phyloP scores from a whole-genome alignment of 1,140 invertebrate genomes.

The Philopotamus ludificatus region DNA sequence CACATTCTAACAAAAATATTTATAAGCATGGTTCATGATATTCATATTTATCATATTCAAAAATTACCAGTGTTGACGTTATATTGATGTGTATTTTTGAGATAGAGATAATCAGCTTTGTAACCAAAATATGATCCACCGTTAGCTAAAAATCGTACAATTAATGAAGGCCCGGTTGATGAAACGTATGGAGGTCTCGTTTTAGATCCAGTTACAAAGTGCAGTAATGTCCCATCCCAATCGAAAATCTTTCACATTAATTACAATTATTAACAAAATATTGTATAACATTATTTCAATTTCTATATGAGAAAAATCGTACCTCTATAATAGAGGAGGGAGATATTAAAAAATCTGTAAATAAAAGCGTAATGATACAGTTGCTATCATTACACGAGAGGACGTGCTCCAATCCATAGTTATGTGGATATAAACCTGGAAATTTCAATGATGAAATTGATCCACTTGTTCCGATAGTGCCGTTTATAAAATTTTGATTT shows the following conservation, averaged over 20 bases:
- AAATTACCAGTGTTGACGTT: conserved; percentile 33
- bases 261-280: conserved; percentile 18
- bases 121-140: conserved; percentile 65
- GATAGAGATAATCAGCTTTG: conserved; percentile 64
- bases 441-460: conserved; percentile 60
- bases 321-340: conserved; percentile 67
- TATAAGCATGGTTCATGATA: conserved; percentile 6
- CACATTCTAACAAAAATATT: conserved; percentile 57
- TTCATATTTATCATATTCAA: background rate
- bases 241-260: conserved; percentile 61
- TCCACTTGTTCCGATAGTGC: conserved; percentile 45
- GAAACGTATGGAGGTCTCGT: conserved; percentile 65
- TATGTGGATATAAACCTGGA: conserved; percentile 63
- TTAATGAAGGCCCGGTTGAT: conserved; percentile 60
- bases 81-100: conserved; percentile 52
- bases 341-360: conserved; percentile 67
- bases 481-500: conserved; percentile 59
- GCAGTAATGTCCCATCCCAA: conserved; percentile 62
- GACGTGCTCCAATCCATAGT: conserved; percentile 63
- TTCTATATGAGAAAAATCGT: conserved; percentile 7
- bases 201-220: conserved; percentile 61
- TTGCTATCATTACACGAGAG: conserved; percentile 54
- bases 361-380: conserved; percentile 62
- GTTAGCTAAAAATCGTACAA: conserved; percentile 67
- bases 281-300: conserved; percentile 14